Evolutionary conservation across 2,113 vertebrate genomes (phyloP).

Genomic region (Eolophus roseicapilla): DNA sequence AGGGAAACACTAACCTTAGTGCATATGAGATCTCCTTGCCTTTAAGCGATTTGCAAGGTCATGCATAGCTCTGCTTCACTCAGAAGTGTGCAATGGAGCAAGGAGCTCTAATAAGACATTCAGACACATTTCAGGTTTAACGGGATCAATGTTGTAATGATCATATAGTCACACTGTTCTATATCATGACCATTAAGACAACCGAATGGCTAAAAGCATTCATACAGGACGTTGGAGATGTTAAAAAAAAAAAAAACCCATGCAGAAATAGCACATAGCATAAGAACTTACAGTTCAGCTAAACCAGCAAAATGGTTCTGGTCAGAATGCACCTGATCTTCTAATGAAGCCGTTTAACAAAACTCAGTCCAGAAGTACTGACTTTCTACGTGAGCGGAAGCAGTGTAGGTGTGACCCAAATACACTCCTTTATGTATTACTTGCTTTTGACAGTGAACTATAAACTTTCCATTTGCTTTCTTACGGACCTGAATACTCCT

Average conservation of each 20-base stretch:
- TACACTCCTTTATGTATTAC: neutral
- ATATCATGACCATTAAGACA: fast-evolving
- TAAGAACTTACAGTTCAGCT: neutral
- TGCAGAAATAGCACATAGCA: neutral
- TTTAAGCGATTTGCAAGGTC: neutral
- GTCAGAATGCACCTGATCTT: neutral
- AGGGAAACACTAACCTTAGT: neutral
- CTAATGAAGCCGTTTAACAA: neutral
- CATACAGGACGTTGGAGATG: fast-evolving
- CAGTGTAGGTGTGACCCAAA: neutral
- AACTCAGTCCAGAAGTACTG: neutral
- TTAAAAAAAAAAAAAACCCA: neutral
- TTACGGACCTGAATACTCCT: neutral
- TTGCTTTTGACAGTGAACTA: neutral
- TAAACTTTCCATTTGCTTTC: neutral
- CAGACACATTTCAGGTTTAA: neutral
- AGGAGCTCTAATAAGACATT: neutral
- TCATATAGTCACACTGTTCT: fast-evolving
- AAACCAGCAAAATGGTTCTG: neutral
- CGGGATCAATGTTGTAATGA: neutral
- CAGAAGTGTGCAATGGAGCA: fast-evolving
- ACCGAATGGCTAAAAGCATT: neutral
- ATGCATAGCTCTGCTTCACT: neutral
- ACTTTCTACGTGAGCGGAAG: neutral
- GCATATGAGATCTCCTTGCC: neutral